Conservation (phyloP, 2,888 invertebrate genomes). For the Hirtodrosophila histrioides region DNA sequence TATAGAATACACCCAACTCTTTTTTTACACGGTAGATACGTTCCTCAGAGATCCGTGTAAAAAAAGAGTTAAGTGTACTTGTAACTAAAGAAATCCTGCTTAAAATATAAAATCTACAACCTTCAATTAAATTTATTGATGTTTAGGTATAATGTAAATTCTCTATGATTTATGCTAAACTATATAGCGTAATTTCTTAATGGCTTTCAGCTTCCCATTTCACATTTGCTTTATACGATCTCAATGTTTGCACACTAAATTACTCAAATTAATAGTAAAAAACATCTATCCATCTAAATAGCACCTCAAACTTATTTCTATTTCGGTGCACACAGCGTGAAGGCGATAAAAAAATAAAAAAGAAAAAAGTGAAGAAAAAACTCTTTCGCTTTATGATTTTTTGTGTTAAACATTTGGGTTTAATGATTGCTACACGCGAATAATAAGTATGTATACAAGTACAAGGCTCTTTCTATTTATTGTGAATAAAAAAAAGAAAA, state of each 20-base stretch:
- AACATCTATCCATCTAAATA: slow-evolving; percentile 22
- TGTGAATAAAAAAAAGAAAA: slow-evolving; percentile 11
- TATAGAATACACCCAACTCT: no score
- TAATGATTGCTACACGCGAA: slow-evolving; percentile 36
- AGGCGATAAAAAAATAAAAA: slow-evolving; percentile 1
- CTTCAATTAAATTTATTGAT: no score
- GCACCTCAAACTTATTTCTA: slow-evolving; percentile 40
- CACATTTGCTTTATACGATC: background rate
- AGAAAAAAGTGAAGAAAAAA: slow-evolving; percentile 8
- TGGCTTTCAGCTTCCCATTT: background rate
- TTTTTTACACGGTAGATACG: no score
- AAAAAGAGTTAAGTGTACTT: no score
- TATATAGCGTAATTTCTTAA: no score
- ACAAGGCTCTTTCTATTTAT: slow-evolving; percentile 37
- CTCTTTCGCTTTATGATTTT: slow-evolving; percentile 36
- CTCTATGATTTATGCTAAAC: background rate
- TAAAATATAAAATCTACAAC: no score
- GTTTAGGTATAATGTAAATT: no score
- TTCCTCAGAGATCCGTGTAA: no score
- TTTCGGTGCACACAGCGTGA: slow-evolving; percentile 30
- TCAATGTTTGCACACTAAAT: slow-evolving; percentile 40
- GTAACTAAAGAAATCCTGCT: no score
- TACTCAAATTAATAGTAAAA: slow-evolving; percentile 64
- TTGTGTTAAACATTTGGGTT: slow-evolving; percentile 40
- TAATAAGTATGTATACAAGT: slow-evolving; percentile 27